A percentile compares a stretch with the other conserved stretches of the same genome.
phyloP scores from a whole-genome alignment of 2,888 invertebrate species.

The Temnothorax ravouxi region DNA sequence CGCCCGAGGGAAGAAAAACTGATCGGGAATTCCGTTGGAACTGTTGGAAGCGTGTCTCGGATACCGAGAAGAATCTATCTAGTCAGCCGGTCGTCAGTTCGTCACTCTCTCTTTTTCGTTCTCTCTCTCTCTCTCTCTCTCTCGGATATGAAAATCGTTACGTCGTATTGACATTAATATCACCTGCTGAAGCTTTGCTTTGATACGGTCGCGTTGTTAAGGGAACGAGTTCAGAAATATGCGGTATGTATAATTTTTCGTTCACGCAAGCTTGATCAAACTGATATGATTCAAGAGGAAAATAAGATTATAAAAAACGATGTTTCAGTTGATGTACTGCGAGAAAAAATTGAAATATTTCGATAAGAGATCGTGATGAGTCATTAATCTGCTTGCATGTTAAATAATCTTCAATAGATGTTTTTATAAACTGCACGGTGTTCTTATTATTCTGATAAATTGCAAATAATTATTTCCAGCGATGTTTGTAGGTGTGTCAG shows the following conservation, averaged over 20 bases:
- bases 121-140: too few relatives aligned
- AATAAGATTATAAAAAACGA: constrained; percentile 10
- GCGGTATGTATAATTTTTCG: constrained; percentile 15
- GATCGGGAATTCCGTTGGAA: constrained; percentile 83
- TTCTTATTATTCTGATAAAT: too few relatives aligned
- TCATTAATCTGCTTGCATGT: neutral
- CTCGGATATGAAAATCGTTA: constrained; percentile 81
- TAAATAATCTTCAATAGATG: neutral
- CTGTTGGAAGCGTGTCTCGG: constrained; percentile 82
- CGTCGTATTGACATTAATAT: constrained; percentile 79
- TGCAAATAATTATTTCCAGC: neutral
- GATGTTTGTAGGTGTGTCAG: neutral
- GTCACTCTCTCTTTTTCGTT: constrained; percentile 33
- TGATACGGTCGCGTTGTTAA: constrained; percentile 12
- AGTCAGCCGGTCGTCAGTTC: constrained; percentile 33
- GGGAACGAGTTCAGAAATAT: constrained; percentile 2
- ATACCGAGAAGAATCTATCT: constrained; percentile 76
- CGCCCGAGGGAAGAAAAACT: constrained; percentile 78
- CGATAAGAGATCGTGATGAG: neutral
- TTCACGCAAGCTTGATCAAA: neutral
- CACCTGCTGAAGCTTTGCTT: constrained; percentile 22
- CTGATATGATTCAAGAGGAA: neutral
- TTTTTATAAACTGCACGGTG: neutral
- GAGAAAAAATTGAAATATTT: neutral
- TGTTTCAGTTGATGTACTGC: neutral